Base-by-base conservation (phyloP, 2,888 invertebrate species). In the Euphydryas editha region DNA sequence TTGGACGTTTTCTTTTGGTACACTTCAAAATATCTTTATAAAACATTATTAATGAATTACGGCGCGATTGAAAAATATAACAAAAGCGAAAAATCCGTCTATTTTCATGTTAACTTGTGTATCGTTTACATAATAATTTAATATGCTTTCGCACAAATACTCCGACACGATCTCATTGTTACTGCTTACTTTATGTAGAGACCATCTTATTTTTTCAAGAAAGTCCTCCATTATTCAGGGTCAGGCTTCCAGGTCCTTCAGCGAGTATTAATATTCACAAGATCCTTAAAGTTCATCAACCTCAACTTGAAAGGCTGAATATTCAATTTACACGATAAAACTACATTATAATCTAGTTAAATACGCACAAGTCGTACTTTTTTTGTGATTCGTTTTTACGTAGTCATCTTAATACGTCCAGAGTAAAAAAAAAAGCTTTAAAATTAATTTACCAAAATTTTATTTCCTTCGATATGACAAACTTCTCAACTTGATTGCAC, bases 171-270 rank as follows among this genome's bases (percentile, higher is more conserved):
- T 54, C 60, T 67, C 66, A 65, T 70, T 68, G 60, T 65, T 70
- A 56, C 59, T 61, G 61, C 51, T 62, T 67, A 65, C 61, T 68
- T 68, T 70, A 62, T 68, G 49, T 49, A 46, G 65, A 62, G 68
- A 59, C 59, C 62, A 57, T 69, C 66, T 62, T 60, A 66, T 69
- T 69, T 67, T 68, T 68, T 70, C 55, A 65, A 67, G 65, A 70
- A 62, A 70, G 65, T 67, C 69, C 69, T 67, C 67, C 67, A 70
- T 70, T 71, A 71, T 71, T 71, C 71, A 69, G 69, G 71, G 69
- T 71, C 71, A 71, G 69, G 69, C 64, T 69, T 69, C 69, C 57
- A 62, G 68, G 68, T 68, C 65, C 68, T 68, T 60, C 49, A 57
- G 56, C 57, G 44, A 67, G 60, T 67, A 71, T 71, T 71, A 71